Percentiles rank a stretch among this genome's conserved stretches.
These are phyloP conservation scores for Rhodeus uyekii DNA, from an alignment of 2,797 vertebrate species.

Conservation along the genomic window DNA sequence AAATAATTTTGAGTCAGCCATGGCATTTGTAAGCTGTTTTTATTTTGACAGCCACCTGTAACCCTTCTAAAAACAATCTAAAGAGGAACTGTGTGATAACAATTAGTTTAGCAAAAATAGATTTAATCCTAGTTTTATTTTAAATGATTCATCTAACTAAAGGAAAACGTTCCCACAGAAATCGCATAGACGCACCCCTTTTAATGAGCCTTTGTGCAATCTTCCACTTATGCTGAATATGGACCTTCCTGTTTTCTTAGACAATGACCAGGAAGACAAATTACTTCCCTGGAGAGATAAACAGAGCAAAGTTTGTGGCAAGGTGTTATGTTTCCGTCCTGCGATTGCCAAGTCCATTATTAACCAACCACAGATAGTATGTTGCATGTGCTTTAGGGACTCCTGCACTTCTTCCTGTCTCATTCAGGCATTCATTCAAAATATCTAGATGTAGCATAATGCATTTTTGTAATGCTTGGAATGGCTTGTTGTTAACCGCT, in stretches of 20 bases:
- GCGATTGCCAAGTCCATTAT: background rate
- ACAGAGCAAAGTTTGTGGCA: background rate
- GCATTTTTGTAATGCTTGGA: conserved; percentile 14
- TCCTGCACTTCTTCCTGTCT: background rate
- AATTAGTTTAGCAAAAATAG: background rate
- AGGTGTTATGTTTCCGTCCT: background rate
- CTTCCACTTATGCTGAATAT: conserved; percentile 14
- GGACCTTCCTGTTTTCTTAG: background rate
- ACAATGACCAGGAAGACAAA: background rate
- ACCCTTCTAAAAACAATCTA: too few relatives aligned
- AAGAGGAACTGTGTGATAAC: background rate
- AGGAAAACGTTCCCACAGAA: background rate
- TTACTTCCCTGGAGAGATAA: background rate
- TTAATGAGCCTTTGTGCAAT: background rate
- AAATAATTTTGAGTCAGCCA: background rate
- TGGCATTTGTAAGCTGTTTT: background rate
- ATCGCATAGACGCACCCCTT: background rate
- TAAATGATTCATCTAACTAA: background rate
- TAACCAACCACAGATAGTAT: background rate
- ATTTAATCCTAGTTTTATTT: background rate
- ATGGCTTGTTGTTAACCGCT: conserved; percentile 1
- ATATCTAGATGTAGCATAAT: background rate
- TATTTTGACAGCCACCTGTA: background rate
- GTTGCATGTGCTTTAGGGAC: background rate
- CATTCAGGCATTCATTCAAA: background rate